Base-by-base conservation (phyloP, 2,797 vertebrate genomes). In the Microctenopoma lineatum region DNA sequence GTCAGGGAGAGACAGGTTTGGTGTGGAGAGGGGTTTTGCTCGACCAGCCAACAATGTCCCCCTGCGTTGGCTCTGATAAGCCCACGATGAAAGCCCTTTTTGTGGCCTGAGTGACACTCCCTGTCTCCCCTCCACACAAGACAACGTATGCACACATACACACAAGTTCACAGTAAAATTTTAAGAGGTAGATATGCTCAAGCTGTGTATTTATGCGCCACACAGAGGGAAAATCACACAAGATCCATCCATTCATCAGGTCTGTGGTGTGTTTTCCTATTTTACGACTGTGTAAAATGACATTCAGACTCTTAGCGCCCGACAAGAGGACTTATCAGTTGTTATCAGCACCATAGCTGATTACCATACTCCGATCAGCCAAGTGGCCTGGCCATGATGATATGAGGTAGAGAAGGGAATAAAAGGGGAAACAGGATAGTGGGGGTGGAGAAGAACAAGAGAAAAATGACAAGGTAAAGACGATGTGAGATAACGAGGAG, bases 311-410 rank as follows among this genome's bases (percentile, higher is more conserved):
- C 71, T 87, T 62, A 66, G 77, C 52, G 62, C 52, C 60, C 41
- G 57, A 84, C 71, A 79, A 83, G 71, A 71, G 63, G 76, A 81
- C 92, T 92, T 92, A 93, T 96, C 93, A 88, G 92, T 85, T 92
- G 94, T 95, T 92, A 90, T 95, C 93, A 86, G 87, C 91, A 21
- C 92, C 59, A 36, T 27, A 7, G 92, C 90, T 92, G 90, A 94
- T 94, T 86, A 86, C 54, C 78, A 86, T 86, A 72, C 54, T 29
- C 67, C 67, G 25, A 85, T 74, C 32, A 63, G 80, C 76, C 81
- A 75, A 86, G 80, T 63, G 75, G 80, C 86, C 48, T 83, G 83
- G 75, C 59, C 54, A 69, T 81, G 81, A 84, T 66, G 78, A 90
- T 87, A 81, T 65, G 62, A 82, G 58, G 93, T 93, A 92, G 93